Conservation (phyloP, 2,797 vertebrate species). For the Melanotaenia maccullochi region DNA sequence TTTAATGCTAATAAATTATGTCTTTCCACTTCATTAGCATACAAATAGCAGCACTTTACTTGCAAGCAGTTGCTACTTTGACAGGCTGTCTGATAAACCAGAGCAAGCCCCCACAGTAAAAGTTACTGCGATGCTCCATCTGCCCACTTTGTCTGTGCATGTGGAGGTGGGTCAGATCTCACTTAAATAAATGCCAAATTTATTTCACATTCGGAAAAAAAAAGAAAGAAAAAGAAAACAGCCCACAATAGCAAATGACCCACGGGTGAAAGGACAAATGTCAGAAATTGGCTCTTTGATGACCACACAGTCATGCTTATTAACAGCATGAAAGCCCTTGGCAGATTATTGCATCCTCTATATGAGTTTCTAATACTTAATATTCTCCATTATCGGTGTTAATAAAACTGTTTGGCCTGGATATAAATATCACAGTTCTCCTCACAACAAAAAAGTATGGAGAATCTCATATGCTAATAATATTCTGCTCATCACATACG, state of each 20-base stretch:
- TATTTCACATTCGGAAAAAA: conserved; percentile 42
- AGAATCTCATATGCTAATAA: neutral
- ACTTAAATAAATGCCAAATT: conserved; percentile 65
- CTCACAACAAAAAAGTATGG: neutral
- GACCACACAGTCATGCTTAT: conserved; percentile 22
- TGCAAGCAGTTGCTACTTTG: conserved; percentile 54
- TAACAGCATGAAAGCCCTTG: conserved; percentile 22
- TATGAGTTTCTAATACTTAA: conserved; percentile 10
- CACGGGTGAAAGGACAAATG: conserved; percentile 39
- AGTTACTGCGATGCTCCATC: conserved; percentile 65
- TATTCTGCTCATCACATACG: neutral
- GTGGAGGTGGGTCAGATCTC: conserved; percentile 49
- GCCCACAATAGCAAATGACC: conserved; percentile 22
- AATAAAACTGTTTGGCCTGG: neutral
- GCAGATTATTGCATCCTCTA: conserved; percentile 23
- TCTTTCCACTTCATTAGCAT: conserved; percentile 69
- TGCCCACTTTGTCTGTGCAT: conserved; percentile 54
- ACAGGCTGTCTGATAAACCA: conserved; percentile 66
- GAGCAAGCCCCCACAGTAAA: conserved; percentile 55
- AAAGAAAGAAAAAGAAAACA: neutral
- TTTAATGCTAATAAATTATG: conserved; percentile 56
- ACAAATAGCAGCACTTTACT: conserved; percentile 67
- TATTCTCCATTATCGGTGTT: neutral
- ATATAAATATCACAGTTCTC: neutral
- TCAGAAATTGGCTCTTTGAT: conserved; percentile 36